A percentile compares a stretch with the other conserved stretches of the same genome.
Conservation (phyloP, 2,888 invertebrate species). For the Thumatha senex region DNA sequence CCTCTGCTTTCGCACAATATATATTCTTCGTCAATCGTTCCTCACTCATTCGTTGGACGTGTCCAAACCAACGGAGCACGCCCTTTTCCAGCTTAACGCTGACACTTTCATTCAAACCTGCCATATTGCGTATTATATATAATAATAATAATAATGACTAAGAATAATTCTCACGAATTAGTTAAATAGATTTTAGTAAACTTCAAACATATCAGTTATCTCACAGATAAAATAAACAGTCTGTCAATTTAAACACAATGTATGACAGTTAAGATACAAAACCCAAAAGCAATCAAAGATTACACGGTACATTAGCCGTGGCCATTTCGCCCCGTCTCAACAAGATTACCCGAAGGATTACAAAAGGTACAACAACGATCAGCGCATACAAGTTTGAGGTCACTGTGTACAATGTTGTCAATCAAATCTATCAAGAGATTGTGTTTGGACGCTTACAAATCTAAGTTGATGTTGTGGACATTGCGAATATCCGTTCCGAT, state of each 20-base stretch:
- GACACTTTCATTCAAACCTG: no score
- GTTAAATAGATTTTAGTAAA: not conserved
- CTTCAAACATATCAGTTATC: not conserved
- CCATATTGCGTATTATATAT: no score
- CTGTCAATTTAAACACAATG: slow-evolving; percentile 5
- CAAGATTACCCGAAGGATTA: slow-evolving; percentile 55
- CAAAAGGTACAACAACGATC: slow-evolving; percentile 45
- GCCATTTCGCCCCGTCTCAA: slow-evolving; percentile 50
- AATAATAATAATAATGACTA: no score
- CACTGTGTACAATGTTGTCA: slow-evolving; percentile 19
- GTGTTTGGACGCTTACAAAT: not conserved
- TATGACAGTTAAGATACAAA: slow-evolving; percentile 28
- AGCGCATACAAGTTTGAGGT: slow-evolving; percentile 44
- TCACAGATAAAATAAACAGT: slow-evolving; percentile 3
- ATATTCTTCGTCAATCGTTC: no score
- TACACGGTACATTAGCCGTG: slow-evolving; percentile 46
- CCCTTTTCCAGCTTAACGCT: no score
- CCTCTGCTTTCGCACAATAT: no score
- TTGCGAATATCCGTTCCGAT: no score
- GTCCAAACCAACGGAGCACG: no score
- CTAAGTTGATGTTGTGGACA: not conserved
- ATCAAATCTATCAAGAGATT: not conserved
- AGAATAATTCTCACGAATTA: not conserved
- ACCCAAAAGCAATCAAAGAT: slow-evolving; percentile 33
- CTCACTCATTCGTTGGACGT: no score